Evolutionary conservation across 2,888 invertebrate genomes (phyloP), one percentile per base, ranked within the genome.

Genomic region (Amiota minor): DNA sequence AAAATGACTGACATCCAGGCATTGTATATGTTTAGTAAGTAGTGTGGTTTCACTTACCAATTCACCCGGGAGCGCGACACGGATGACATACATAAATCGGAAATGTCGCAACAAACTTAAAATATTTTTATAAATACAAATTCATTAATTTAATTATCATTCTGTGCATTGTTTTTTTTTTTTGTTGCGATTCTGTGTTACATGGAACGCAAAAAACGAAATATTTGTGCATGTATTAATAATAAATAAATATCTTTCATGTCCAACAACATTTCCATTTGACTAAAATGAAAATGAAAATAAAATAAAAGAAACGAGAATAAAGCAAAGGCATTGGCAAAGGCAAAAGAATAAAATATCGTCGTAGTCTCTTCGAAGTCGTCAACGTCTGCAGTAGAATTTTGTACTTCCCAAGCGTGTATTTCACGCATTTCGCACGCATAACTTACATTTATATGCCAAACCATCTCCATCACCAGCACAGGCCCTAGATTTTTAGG

Each of bases 381-480:
- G 12, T 16, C 49, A 35, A 16, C 6, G 35, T 20, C 1, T 8
- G 16, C 16, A 49, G 50, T 49, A 67, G 50, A 18, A 45, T 16
- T 35, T n/a, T 50, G 46, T 78, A 80, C 84, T 86, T 84, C 79
- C 81, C 81, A 80, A 77, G 79, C 81, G 79, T 82, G 80, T 83
- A 84, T 85, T 86, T 86, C 85, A 87, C 85, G 87, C 87, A 87
- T 83, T 85, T 83, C 81, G 86, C 74, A 78, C 79, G 78, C 77
- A 87, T 87, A 83, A 79, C 81, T 87, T 53, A 76, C 78, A 87
- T 87, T 86, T 84, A 77, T 79, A 80, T 78, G 69, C 68, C 70
- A 68, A n/a, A 59, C 16, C 18, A 53, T 2, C 53, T n/a, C 35
- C 35, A 35, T 35, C 35, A 35, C 35, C 35, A 35, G 6, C 35